phyloP scores from a whole-genome alignment of 2,113 vertebrate species.

The Nettapus auritus region DNA sequence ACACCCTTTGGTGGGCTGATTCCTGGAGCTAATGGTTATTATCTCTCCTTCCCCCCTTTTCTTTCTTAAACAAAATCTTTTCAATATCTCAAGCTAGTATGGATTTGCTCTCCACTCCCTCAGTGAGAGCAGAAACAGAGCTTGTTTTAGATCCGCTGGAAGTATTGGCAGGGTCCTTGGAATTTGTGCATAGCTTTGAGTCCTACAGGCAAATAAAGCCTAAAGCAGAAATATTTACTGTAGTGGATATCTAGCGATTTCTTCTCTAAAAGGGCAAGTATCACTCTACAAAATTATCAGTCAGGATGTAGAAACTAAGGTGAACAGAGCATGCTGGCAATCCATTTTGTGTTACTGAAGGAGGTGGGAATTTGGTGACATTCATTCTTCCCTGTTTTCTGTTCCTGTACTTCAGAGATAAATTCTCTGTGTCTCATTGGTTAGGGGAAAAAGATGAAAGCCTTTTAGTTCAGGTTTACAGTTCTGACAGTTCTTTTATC shows the following conservation, averaged over 20 bases:
- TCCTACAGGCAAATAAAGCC: neutral
- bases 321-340: neutral
- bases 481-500: conserved; percentile 35
- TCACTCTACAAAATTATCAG: neutral
- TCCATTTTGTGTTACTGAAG: neutral
- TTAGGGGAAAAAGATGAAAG: conserved; percentile 23
- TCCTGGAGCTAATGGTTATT: neutral
- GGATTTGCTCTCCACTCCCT: neutral
- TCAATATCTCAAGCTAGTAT: neutral
- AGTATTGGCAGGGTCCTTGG: neutral
- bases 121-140: neutral
- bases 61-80: neutral
- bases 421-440: neutral
- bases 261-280: neutral
- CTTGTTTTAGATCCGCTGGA: neutral
- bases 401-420: conserved; percentile 25
- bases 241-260: neutral
- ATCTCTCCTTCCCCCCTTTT: neutral
- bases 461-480: neutral
- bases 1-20: neutral
- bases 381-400: neutral
- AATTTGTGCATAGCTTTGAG: neutral
- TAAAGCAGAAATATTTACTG: neutral
- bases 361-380: neutral
- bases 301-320: neutral